A percentile compares a stretch with the other conserved stretches of the same genome.
phyloP scores from a whole-genome alignment of 2,113 vertebrate species.

The Bettongia penicillata region DNA sequence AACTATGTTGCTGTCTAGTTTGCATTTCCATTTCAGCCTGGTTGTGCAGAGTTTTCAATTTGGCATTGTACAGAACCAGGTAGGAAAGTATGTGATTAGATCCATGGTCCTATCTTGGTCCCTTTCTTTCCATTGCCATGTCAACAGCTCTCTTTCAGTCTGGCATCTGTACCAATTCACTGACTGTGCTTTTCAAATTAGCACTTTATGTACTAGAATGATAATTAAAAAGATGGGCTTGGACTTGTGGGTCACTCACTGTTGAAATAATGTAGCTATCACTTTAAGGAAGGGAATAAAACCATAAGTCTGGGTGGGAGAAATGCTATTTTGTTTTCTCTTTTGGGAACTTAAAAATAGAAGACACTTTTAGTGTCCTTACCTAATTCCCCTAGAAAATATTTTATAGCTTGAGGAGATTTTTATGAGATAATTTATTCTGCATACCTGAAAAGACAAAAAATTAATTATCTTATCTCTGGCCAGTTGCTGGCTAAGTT shows the following conservation, averaged over 20 bases:
- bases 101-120: neutral
- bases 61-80: neutral
- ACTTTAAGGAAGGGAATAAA: neutral
- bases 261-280: neutral
- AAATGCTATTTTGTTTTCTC: neutral
- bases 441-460: neutral
- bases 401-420: neutral
- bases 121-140: neutral
- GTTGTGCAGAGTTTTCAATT: neutral
- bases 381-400: neutral
- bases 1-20: neutral
- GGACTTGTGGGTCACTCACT: neutral
- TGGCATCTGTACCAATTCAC: neutral
- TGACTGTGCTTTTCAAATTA: neutral
- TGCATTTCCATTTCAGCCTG: neutral
- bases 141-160: neutral
- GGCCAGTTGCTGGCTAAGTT: neutral
- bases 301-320: neutral
- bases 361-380: neutral
- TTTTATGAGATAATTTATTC: neutral
- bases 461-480: neutral
- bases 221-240: neutral
- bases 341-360: conserved; percentile 8
- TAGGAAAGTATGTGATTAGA: rapidly evolving
- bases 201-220: neutral